Base-by-base conservation (phyloP, 1,140 invertebrate genomes). In the Oscheius sp. region DNA sequence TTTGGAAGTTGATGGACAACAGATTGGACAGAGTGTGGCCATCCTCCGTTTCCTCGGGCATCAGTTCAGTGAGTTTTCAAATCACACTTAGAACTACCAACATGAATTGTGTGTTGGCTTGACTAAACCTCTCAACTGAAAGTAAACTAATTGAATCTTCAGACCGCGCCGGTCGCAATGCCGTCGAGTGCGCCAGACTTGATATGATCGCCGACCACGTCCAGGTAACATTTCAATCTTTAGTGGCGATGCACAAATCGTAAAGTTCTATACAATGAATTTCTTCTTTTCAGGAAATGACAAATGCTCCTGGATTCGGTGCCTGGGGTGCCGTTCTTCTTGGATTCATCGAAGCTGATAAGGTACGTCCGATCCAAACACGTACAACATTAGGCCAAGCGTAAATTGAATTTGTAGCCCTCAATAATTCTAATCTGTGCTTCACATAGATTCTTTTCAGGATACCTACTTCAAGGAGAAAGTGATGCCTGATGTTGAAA, bases 1-100 rank as follows among this genome's bases (percentile, higher is more conserved):
- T 4, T 42, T 80, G 13, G 80, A 80, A 70, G 79, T 80, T 28
- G 80, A 80, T 58, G 79, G 79, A n/a, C 65, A 73, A 15, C 77
- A 79, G 65, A 42, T 80, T 55, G 80, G 69, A 15, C 79, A 80
- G 68, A 68, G 67, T 32, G 3, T 78, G 18, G 79, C 79, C 15
- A 80, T 80, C 65, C 28, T 52, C 31, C 77, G 79, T 34, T 80
- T 38, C 45, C 23, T 80, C 2, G 79, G 49, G 2, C 52, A 79
- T 15, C 38, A 79, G 45, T 80, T 75, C 65, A 76, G 78, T 81
- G 59, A 20, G 73, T 18, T 74, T 35, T 58, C 10, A 32, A 35
- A 7, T 18, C 15, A 18, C 26, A 77, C 38, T 42, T n/a, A n/a
- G n/a, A n/a, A n/a, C n/a, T n/a, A n/a, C n/a, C n/a, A n/a, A n/a